Percentiles rank a stretch among this genome's conserved stretches.
These are phyloP conservation scores for Drosophila basisetae DNA, from an alignment of 2,888 invertebrate species.

Conservation along the genomic window DNA sequence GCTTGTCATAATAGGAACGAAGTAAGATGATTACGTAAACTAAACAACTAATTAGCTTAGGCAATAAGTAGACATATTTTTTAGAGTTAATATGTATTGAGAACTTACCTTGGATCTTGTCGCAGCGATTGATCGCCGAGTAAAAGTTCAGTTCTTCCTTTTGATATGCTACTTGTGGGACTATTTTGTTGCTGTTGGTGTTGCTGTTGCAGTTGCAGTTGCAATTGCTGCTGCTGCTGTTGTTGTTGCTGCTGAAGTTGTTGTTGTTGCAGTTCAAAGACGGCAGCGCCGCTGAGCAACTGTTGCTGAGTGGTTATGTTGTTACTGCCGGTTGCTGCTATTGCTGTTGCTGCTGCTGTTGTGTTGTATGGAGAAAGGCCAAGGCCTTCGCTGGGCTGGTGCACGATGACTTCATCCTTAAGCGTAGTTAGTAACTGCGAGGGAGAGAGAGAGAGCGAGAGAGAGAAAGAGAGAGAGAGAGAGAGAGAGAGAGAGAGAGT, in stretches of 20 bases:
- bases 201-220: constrained; percentile 43
- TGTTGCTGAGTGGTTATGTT: constrained; percentile 35
- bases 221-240: constrained; percentile 32
- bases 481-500: neutral
- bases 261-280: constrained; percentile 57
- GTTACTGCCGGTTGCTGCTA: constrained; percentile 48
- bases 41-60: neutral
- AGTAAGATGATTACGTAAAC: neutral
- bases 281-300: constrained; percentile 36
- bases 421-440: constrained; percentile 83
- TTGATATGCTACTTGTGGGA: constrained; percentile 86
- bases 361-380: constrained; percentile 37
- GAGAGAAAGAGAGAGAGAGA: constrained; percentile 6
- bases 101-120: constrained; percentile 84
- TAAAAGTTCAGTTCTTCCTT: constrained; percentile 85
- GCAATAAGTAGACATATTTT: neutral
- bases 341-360: constrained; percentile 58
- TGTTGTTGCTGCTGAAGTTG: constrained; percentile 51
- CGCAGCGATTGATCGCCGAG: constrained; percentile 84
- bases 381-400: constrained; percentile 73
- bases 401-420: constrained; percentile 80
- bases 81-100: neutral
- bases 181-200: constrained; percentile 78
- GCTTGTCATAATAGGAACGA: neutral
- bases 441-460: constrained; percentile 3